Evolutionary conservation across 2,113 vertebrate genomes (phyloP).

Genomic region (Atherinomorus stipes): DNA sequence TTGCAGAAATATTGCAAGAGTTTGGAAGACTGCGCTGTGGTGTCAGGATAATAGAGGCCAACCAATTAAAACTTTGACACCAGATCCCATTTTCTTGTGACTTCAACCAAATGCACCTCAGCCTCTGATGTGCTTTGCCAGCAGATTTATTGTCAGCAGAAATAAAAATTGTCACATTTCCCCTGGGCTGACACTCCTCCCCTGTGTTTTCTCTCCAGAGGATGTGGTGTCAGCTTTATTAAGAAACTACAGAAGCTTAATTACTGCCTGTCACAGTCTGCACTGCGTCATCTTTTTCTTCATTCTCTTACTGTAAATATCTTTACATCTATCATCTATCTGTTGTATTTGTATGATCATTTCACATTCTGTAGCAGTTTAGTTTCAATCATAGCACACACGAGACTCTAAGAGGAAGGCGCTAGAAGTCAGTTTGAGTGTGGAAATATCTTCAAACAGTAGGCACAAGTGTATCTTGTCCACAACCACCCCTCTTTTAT

Average conservation of each 20-base stretch:
- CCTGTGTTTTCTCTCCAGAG: slow-evolving; percentile 14
- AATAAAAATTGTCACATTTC: slow-evolving; percentile 50
- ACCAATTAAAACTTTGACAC: slow-evolving; percentile 59
- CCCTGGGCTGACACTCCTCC: too few relatives aligned
- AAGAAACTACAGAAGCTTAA: neutral
- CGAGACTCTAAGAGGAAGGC: too few relatives aligned
- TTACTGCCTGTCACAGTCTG: too few relatives aligned
- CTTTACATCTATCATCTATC: neutral
- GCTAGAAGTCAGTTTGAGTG: too few relatives aligned
- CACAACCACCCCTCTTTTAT: too few relatives aligned
- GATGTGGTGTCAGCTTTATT: slow-evolving; percentile 35
- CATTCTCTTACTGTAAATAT: neutral
- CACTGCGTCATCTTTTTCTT: slow-evolving; percentile 48
- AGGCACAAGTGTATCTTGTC: too few relatives aligned
- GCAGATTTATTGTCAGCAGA: slow-evolving; percentile 49
- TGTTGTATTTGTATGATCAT: neutral
- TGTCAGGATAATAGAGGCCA: neutral
- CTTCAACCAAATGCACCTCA: slow-evolving; percentile 37
- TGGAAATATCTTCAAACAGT: too few relatives aligned
- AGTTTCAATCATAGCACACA: too few relatives aligned
- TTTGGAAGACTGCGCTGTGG: neutral
- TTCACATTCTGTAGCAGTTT: too few relatives aligned
- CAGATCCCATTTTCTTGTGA: slow-evolving; percentile 27
- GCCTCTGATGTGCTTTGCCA: slow-evolving; percentile 40
- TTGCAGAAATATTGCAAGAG: too few relatives aligned